Base-by-base conservation (phyloP, 2,113 vertebrate species). In the Centrocercus urophasianus region DNA sequence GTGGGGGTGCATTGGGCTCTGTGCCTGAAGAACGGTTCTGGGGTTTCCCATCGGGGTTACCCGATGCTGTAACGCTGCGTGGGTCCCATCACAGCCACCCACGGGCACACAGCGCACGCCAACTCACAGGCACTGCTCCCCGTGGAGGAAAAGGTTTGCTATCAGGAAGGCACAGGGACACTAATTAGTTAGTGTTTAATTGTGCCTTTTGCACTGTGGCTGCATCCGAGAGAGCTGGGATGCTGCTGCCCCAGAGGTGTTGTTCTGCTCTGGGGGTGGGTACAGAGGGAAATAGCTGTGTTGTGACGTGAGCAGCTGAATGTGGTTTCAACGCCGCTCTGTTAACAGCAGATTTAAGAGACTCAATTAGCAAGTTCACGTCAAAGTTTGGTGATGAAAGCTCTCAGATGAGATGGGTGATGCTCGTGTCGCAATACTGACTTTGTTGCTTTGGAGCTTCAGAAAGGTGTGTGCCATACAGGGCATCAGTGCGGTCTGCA, bases 361-460 rank as follows among this genome's bases (percentile, higher is more conserved):
- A 3, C 14, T 47, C 30, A 2, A 1, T 3, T 28, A 10, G 12
- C 2, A 0, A 54, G 38, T 30, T 52, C 13, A 18, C 3, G 1
- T 8, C 3, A 11, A 11, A 18, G 0, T 8, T n/a, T 27, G 19
- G 7, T 15, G 2, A 0, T 8, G 69, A 16, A 57, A 60, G 36
- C 3, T 27, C 45, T 7, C 7, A 11, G 61, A 0, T 6, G 71
- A 27, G 67, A 3, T 89, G 78, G 36, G 47, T 19, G 72, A 22
- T 14, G 82, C 45, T 64, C 10, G 71, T 20, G 24, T 40, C 32
- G 3, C 0, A 48, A 1, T 22, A 19, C 36, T 22, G 67, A 5
- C 14, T 30, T 10, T 11, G 40, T 4, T 52, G 48, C 11, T 88
- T 30, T 2, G 50, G 60, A 2, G 22, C 43, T 30, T 59, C 15